Conservation (phyloP, 2,888 invertebrate species). For the Odontocerum albicorne region DNA sequence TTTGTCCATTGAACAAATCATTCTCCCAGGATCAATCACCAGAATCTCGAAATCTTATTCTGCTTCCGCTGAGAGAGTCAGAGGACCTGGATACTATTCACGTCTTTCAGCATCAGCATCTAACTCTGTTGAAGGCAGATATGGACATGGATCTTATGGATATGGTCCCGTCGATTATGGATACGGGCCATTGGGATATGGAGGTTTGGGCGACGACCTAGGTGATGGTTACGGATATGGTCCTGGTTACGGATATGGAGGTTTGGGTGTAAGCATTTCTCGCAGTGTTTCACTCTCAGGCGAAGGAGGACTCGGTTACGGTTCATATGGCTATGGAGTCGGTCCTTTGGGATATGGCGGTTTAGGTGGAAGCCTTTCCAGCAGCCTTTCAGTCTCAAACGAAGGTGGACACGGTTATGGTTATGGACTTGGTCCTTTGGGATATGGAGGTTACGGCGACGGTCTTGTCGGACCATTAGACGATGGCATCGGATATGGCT, state of each 20-base stretch:
- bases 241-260: too few species aligned
- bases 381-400: conserved; percentile 7
- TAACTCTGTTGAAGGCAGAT: conserved; percentile 6
- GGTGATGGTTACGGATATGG: too few species aligned
- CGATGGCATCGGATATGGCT: too few species aligned
- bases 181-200: conserved; percentile 13
- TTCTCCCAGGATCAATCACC: conserved; percentile 13
- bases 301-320: conserved; percentile 7
- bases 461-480: too few species aligned
- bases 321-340: neutral
- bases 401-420: conserved; percentile 12
- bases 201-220: neutral
- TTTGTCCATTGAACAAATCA: conserved; percentile 15
- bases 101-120: conserved; percentile 4
- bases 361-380: neutral
- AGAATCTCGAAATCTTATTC: conserved; percentile 10
- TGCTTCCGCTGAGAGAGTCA: conserved; percentile 8
- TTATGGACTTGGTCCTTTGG: too few species aligned
- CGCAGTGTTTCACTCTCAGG: neutral
- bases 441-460: too few species aligned
- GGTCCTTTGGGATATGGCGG: neutral
- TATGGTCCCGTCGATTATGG: neutral
- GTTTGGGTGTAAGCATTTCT: neutral
- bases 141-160: neutral
- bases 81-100: neutral